Evolutionary conservation across 2,113 vertebrate species (phyloP).

Genomic region (Leuciscus idus): DNA sequence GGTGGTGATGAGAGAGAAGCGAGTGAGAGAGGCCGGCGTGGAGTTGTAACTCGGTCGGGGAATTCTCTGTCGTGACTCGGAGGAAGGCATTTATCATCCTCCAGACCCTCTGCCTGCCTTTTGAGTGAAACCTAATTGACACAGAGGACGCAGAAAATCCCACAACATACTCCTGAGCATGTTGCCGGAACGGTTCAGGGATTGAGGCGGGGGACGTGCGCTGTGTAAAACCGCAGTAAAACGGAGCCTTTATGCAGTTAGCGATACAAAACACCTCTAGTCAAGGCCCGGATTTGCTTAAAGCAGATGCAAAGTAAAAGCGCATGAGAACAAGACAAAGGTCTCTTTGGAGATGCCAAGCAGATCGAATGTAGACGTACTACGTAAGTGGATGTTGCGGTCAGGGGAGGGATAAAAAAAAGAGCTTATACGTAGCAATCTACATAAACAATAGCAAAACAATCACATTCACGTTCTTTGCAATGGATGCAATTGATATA

Average conservation of each 20-base stretch:
- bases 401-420: neutral
- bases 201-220: conserved; percentile 17
- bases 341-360: neutral
- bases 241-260: conserved; percentile 15
- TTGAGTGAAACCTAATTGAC: conserved; percentile 66
- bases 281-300: neutral
- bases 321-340: neutral
- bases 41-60: conserved; percentile 37
- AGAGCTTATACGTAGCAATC: neutral
- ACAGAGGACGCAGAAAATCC: conserved; percentile 47
- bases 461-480: neutral
- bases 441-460: neutral
- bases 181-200: conserved; percentile 37
- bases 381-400: neutral
- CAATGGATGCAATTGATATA: neutral
- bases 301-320: conserved; percentile 30
- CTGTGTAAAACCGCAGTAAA: conserved; percentile 15
- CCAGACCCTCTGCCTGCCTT: conserved; percentile 63
- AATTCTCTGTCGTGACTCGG: conserved; percentile 41
- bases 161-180: conserved; percentile 46
- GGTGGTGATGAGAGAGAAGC: conserved; percentile 19
- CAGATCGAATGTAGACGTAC: neutral
- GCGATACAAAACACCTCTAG: conserved; percentile 1
- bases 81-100: conserved; percentile 67
- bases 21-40: conserved; percentile 10